These are phyloP conservation scores for Tetanocera ferruginea DNA, from an alignment of 2,888 invertebrate species.

Conservation along the genomic window DNA sequence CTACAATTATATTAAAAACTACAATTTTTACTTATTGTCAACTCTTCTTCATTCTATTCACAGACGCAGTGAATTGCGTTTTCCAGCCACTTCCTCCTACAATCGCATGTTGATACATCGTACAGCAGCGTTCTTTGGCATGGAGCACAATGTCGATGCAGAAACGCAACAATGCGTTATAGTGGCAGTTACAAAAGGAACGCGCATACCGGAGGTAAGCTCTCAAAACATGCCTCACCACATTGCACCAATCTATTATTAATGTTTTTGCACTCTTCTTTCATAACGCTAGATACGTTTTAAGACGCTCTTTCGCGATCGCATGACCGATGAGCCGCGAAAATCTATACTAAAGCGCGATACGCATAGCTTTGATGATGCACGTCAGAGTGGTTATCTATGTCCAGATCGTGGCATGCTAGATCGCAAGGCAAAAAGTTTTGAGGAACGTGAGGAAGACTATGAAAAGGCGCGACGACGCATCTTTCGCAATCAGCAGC, in stretches of 20 bases:
- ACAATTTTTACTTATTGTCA: background rate
- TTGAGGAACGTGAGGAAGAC: constrained; percentile 92
- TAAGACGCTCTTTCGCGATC: constrained; percentile 79
- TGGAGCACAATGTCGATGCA: constrained; percentile 93
- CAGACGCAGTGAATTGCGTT: constrained; percentile 84
- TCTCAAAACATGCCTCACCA: background rate
- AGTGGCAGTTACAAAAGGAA: constrained; percentile 80
- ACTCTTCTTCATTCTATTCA: constrained; percentile 43
- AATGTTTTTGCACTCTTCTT: background rate
- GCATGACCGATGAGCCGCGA: constrained; percentile 75
- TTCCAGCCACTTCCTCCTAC: constrained; percentile 95
- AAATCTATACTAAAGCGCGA: constrained; percentile 89
- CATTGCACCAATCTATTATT: background rate
- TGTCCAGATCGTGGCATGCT: constrained; percentile 78
- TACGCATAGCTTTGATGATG: constrained; percentile 84
- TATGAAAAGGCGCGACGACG: constrained; percentile 87
- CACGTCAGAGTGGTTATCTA: constrained; percentile 70
- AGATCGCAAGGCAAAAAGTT: constrained; percentile 82
- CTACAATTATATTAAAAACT: constrained; percentile 16
- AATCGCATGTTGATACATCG: constrained; percentile 96
- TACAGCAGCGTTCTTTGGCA: constrained; percentile 92
- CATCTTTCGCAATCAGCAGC: constrained; percentile 76
- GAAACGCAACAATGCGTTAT: constrained; percentile 84
- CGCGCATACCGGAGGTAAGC: constrained; percentile 69
- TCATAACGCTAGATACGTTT: constrained; percentile 73